Percentiles rank a stretch among this genome's conserved stretches.
phyloP scores from a whole-genome alignment of 2,888 invertebrate genomes.

The Dorcus hopei region DNA sequence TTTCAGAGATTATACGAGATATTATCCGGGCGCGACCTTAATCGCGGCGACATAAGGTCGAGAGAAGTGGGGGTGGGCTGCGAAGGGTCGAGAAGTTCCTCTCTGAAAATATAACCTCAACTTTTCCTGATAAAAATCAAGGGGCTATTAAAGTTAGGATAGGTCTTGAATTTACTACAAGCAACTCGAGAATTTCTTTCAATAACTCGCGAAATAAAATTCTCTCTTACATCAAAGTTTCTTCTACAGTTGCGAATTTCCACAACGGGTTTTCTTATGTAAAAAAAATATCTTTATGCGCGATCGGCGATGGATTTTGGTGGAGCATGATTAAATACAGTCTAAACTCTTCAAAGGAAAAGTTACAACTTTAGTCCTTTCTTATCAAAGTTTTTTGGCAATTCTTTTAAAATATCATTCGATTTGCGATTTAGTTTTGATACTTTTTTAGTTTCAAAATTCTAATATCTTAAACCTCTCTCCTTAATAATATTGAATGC shows the following conservation, averaged over 20 bases:
- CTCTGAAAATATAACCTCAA: constrained; percentile 1
- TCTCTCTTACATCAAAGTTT: not conserved
- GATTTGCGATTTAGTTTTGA: too few relatives aligned
- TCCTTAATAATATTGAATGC: too few relatives aligned
- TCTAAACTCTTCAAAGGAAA: too few relatives aligned
- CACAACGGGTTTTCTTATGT: too few relatives aligned
- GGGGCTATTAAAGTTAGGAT: constrained; percentile 17
- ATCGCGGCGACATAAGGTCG: constrained; percentile 11
- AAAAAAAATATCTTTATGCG: too few relatives aligned
- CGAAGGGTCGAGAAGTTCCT: not conserved
- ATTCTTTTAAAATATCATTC: too few relatives aligned
- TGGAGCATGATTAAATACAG: too few relatives aligned
- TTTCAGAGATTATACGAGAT: not conserved
- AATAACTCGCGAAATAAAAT: constrained; percentile 14
- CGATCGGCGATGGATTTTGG: too few relatives aligned
- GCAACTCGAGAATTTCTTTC: constrained; percentile 3
- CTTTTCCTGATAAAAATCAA: constrained; percentile 15
- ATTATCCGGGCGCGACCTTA: constrained; percentile 10
- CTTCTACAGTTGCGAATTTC: not conserved
- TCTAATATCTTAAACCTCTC: too few relatives aligned
- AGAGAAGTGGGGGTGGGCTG: not conserved
- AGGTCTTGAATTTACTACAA: constrained; percentile 13
- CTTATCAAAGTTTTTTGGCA: too few relatives aligned
- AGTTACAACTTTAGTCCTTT: too few relatives aligned
- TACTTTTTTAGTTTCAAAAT: too few relatives aligned